Evolutionary conservation across 2,113 vertebrate species (phyloP), one percentile per base, ranked within the genome.

Genomic region (Fulmarus glacialis): DNA sequence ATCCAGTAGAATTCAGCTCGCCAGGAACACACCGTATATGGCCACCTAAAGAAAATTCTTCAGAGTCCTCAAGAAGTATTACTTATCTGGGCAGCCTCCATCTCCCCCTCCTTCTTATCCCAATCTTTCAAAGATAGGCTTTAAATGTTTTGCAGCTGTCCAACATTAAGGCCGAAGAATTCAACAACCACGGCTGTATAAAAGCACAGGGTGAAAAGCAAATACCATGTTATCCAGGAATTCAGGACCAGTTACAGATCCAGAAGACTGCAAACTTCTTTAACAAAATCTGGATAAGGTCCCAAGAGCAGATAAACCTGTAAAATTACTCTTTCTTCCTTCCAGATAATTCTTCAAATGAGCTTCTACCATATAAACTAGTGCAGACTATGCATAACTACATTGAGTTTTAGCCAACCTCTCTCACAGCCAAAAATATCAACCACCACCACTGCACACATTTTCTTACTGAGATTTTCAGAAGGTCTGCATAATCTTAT

Each of bases 361-460:
- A 79, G 23, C 88, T 89, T 92, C 73, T 84, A 63, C 48, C 78
- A 90, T 13, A 91, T 58, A 94, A 95, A 96, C 93, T 80, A 91
- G 45, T 72, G 87, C 82, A 87, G 93, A 79, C 91, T 94, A 77
- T 73, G 89, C 87, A 77, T 80, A 96, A 87, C 94, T 70, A 82
- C 81, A 82, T 1, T 34, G 89, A 94, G 87, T 90, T 97, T 94
- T 95, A 94, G 93, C 93, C 96, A 97, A 83, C 74, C 81, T 92
- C 95, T 92, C 90, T 94, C 64, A 56, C 86, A 89, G 95, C 94
- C 96, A 97, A 97, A 97, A 95, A 97, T 97, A 97, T 48, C 96
- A 96, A 87, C 95, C 93, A 96, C 92, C 94, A 93, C 89, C 89
- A 96, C 93, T 97, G 89, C 94, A 95, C 95, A 88, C 95, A 88